Percentiles rank a stretch among this genome's conserved stretches.
Conservation (phyloP, 2,888 invertebrate species). For the Acrocera orbiculus region DNA sequence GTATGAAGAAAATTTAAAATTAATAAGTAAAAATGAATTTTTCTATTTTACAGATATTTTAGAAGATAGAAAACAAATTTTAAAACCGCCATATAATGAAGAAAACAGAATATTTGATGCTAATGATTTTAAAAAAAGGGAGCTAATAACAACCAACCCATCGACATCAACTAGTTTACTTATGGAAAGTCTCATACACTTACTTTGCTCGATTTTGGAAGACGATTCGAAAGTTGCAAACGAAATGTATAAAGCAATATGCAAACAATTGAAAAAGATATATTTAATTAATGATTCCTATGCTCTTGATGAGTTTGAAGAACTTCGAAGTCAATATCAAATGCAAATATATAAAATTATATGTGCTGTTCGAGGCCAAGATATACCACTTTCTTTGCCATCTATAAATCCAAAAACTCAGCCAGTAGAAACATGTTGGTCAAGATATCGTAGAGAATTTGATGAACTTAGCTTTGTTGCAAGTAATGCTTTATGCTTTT, state of each 20-base stretch:
- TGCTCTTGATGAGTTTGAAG: constrained; percentile 47
- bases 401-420: constrained; percentile 35
- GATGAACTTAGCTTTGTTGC: constrained; percentile 51
- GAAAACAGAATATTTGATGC: neutral
- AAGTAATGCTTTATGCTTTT: too few species aligned
- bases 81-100: neutral
- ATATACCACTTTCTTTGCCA: constrained; percentile 35
- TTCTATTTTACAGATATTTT: too few species aligned
- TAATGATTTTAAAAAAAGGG: constrained; percentile 5
- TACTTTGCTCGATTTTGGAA: constrained; percentile 46
- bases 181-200: constrained; percentile 51
- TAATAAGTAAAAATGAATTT: too few species aligned
- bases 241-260: constrained; percentile 46
- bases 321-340: constrained; percentile 48
- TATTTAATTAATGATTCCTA: constrained; percentile 53
- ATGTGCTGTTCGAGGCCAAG: constrained; percentile 38
- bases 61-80: neutral
- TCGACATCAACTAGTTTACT: constrained; percentile 48
- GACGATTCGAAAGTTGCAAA: constrained; percentile 39
- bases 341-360: constrained; percentile 46
- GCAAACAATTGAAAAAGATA: constrained; percentile 48
- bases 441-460: constrained; percentile 51
- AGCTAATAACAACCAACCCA: constrained; percentile 17
- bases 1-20: too few species aligned
- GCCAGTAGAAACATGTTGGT: constrained; percentile 35